A percentile compares a stretch with the other conserved stretches of the same genome.
phyloP scores from a whole-genome alignment of 2,888 invertebrate genomes.

The Encarsia formosa region DNA sequence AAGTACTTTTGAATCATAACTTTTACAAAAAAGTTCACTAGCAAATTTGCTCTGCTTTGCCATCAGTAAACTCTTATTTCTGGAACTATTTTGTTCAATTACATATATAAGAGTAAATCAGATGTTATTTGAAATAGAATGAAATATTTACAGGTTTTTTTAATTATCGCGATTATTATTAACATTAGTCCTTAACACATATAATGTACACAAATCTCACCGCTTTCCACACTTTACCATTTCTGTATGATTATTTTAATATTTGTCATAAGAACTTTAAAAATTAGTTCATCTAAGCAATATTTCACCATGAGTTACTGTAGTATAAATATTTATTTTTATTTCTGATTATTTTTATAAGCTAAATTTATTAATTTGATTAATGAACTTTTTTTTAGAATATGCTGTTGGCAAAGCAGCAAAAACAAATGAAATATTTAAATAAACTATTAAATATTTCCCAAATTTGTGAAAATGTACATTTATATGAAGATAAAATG shows the following conservation, averaged over 20 bases:
- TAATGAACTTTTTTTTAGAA: slow-evolving; percentile 22
- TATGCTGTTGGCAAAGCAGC: slow-evolving; percentile 28
- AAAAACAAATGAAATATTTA: slow-evolving; percentile 12
- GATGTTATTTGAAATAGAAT: too few species aligned
- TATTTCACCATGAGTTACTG: background rate
- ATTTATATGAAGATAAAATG: too few species aligned
- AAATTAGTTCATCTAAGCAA: slow-evolving; percentile 20
- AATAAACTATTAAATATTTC: background rate
- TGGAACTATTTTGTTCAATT: slow-evolving; percentile 20
- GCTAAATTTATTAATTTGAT: slow-evolving; percentile 1
- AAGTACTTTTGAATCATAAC: slow-evolving; percentile 20
- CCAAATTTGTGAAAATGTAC: background rate
- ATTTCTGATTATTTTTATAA: background rate
- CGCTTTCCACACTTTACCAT: slow-evolving; percentile 17
- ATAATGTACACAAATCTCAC: slow-evolving; percentile 27
- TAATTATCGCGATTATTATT: slow-evolving; percentile 19
- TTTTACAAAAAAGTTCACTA: slow-evolving; percentile 27
- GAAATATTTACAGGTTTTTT: slow-evolving; percentile 26
- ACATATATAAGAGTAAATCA: slow-evolving; percentile 25
- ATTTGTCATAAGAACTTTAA: slow-evolving; percentile 14
- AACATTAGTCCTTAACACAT: slow-evolving; percentile 25
- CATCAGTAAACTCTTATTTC: slow-evolving; percentile 26
- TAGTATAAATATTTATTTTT: background rate
- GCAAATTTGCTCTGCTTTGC: slow-evolving; percentile 28
- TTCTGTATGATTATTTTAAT: slow-evolving; percentile 14